Evolutionary conservation across 1,140 invertebrate species (phyloP), one percentile per base, ranked within the genome.

Genomic region (Agraylea sexmaculata): DNA sequence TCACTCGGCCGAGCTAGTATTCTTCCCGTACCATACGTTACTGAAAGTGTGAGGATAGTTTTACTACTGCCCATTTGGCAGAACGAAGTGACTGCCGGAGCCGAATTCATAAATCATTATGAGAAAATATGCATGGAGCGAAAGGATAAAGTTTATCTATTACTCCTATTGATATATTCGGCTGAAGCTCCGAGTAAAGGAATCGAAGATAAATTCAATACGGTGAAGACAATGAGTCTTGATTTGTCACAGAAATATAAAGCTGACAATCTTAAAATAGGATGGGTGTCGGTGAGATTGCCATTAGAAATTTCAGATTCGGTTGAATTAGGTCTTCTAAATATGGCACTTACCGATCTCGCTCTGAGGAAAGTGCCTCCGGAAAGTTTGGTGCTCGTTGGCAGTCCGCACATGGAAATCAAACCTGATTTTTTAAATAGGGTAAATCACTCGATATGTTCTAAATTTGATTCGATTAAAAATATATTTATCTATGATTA

Each of bases 11-110:
- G 81, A 53, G 78, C 87, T 3, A 85, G 93, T 62, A 75, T 92
- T 27, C 69, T 92, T 6, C 75, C 83, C 3, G 82, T 87, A 54
- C 87, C 89, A 2, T 93, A 91, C 60, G 87, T 93, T 2, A 94
- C 86, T 1, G 90, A 94, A 70, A 87, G 80, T 54, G 76, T 78
- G 2, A 63, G 82, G 47, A 74, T 94, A 2, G 77, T 79, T 48
- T 64, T 93, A 37, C 56, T 93, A 42, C 52, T 93, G 21, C 74
- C 77, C 1, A 37, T 52, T 3, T 59, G 56, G 15, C 53, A 57
- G 41, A 58, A 65, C 53, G 58, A 45, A 11, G 60, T 85, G 0
- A 62, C 69, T 45, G 61, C 64, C 13, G 51, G 55, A 2, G 50
- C 73, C 11, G 62, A 68, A 5, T 90, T 90, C 59, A 61, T 90